Conservation (phyloP, 30 jellyfish, hydroid and myxozoan species). For the Hydra vulgaris region DNA sequence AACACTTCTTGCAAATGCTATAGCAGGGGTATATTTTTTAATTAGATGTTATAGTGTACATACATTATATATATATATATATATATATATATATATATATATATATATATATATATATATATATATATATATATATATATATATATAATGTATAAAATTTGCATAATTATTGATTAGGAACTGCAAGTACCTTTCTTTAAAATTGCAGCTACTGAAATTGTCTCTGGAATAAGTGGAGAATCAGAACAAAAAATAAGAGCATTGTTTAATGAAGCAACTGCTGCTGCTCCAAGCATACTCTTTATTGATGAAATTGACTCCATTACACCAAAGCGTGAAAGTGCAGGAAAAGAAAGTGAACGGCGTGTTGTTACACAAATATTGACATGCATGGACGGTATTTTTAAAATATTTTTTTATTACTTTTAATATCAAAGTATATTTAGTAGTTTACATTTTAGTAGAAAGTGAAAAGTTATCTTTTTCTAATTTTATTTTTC, state of each 20-base stretch:
- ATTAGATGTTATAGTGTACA: too few relatives aligned
- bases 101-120: neutral
- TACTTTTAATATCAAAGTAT: neutral
- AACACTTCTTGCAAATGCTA: conserved; percentile 95
- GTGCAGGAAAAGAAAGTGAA: conserved; percentile 93
- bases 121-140: neutral
- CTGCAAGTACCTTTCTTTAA: conserved; percentile 77
- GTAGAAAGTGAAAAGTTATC: neutral
- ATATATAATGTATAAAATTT: too few relatives aligned
- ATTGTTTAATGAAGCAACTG: conserved; percentile 63
- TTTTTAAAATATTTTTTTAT: neutral
- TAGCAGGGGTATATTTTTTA: conserved; percentile 87
- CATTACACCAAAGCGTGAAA: conserved; percentile 89
- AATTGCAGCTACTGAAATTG: conserved; percentile 91
- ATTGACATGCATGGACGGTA: conserved; percentile 95
- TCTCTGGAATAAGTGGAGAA: conserved; percentile 98
- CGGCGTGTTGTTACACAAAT: conserved; percentile 97
- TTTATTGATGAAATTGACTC: conserved; percentile 96
- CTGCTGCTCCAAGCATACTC: conserved; percentile 71
- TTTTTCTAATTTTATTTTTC: too few relatives aligned
- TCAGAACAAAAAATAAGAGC: conserved; percentile 88
- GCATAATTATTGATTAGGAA: conserved; percentile 39
- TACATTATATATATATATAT: too few relatives aligned
- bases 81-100: neutral
- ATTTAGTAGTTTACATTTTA: too few relatives aligned